Conservation (phyloP, 2,797 vertebrate species). For the Onychomys torridus region DNA sequence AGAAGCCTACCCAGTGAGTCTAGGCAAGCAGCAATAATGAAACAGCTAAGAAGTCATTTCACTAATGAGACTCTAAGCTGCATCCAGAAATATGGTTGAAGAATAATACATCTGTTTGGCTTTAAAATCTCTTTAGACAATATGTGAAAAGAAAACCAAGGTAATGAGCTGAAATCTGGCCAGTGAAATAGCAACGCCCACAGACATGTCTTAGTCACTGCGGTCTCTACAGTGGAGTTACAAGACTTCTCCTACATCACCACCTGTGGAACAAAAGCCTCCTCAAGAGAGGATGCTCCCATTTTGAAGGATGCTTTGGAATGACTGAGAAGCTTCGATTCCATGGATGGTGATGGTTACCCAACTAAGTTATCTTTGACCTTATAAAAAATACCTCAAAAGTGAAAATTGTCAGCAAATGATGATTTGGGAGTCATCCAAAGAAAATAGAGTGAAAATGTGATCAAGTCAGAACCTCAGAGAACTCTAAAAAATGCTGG, state of each 20-base stretch:
- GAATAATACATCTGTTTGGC: neutral
- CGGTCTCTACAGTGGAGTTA: neutral
- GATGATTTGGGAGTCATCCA: neutral
- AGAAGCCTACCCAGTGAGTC: neutral
- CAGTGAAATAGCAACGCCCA: neutral
- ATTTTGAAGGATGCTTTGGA: neutral
- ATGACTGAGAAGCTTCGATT: neutral
- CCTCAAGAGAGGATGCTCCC: neutral
- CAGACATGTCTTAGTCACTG: neutral
- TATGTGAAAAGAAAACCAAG: slow-evolving; percentile 19
- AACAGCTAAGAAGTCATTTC: neutral
- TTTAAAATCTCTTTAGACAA: neutral
- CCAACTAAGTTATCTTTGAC: neutral
- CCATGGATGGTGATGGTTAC: neutral
- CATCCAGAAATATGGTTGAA: neutral
- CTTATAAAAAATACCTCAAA: neutral
- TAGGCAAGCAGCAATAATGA: slow-evolving; percentile 8
- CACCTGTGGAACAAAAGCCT: neutral
- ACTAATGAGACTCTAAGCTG: neutral
- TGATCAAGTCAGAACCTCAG: neutral
- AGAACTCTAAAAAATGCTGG: neutral
- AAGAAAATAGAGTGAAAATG: slow-evolving; percentile 28
- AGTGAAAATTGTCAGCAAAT: slow-evolving; percentile 15
- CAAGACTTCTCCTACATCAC: neutral
- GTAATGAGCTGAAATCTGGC: slow-evolving; percentile 22